These are phyloP conservation scores for Plemyria rubiginata DNA, from an alignment of 2,888 invertebrate genomes.

Conservation along the genomic window DNA sequence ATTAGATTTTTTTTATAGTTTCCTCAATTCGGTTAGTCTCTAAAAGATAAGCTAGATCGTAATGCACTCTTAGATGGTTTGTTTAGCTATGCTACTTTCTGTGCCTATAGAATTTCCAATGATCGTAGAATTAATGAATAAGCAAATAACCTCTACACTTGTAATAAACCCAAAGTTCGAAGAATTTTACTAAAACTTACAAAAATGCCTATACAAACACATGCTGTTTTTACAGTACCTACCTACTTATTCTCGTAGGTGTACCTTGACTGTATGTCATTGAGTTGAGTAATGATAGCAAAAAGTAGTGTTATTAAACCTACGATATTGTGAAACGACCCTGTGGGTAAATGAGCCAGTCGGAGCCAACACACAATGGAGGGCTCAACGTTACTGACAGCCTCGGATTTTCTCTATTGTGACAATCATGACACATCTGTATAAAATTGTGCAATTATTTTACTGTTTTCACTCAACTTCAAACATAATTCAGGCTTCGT, in stretches of 20 bases:
- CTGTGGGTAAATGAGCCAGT: slow-evolving; percentile 22
- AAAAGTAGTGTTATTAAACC: slow-evolving; percentile 39
- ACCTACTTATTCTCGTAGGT: slow-evolving; percentile 19
- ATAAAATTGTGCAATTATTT: slow-evolving; percentile 8
- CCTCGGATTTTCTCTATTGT: slow-evolving; percentile 32
- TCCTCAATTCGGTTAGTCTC: slow-evolving; percentile 27
- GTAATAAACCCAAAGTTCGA: neutral
- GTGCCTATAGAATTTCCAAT: slow-evolving; percentile 23
- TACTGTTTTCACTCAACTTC: slow-evolving; percentile 2
- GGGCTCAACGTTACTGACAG: slow-evolving; percentile 13
- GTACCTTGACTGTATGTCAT: slow-evolving; percentile 40
- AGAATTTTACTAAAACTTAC: neutral
- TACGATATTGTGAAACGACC: slow-evolving; percentile 31
- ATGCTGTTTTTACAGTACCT: slow-evolving; percentile 15
- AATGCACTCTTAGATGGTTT: slow-evolving; percentile 37
- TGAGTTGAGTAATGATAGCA: slow-evolving; percentile 39
- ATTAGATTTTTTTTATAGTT: slow-evolving; percentile 34
- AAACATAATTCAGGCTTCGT: neutral
- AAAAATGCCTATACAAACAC: neutral
- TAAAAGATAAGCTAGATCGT: slow-evolving; percentile 34
- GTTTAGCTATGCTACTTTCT: slow-evolving; percentile 33
- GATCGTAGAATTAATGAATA: slow-evolving; percentile 18
- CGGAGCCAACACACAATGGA: slow-evolving; percentile 25
- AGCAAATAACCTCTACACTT: neutral
- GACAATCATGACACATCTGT: slow-evolving; percentile 12